Evolutionary conservation across 2,113 vertebrate species (phyloP).

Genomic region (Hemichromis elongatus): DNA sequence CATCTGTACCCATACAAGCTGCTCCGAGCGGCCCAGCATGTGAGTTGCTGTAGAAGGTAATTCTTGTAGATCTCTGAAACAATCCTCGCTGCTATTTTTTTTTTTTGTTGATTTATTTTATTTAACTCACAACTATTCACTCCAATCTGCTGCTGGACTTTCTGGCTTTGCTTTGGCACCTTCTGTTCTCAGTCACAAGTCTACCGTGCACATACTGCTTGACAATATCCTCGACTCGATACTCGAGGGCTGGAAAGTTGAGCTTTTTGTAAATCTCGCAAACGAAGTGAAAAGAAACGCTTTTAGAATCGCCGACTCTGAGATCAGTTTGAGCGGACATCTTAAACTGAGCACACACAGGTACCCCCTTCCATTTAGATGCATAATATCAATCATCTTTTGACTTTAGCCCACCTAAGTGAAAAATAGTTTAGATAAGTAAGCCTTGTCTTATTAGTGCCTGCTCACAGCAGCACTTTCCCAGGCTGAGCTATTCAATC

Average conservation of each 20-base stretch:
- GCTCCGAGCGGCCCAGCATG: neutral
- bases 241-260: neutral
- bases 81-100: neutral
- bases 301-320: neutral
- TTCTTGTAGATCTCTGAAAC: neutral
- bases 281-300: neutral
- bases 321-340: neutral
- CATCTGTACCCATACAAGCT: neutral
- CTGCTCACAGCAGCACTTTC: neutral
- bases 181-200: neutral
- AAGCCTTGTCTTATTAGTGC: neutral
- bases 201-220: neutral
- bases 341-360: neutral
- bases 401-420: neutral
- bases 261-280: neutral
- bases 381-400: neutral
- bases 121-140: neutral
- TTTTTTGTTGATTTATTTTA: neutral
- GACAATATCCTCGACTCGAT: neutral
- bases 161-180: neutral
- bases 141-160: neutral
- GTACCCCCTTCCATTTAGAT: neutral
- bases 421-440: slow-evolving; percentile 16
- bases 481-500: slow-evolving; percentile 4
- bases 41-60: neutral